A percentile compares a stretch with the other conserved stretches of the same genome.
These are phyloP conservation scores for Microcebus jonahi DNA, from an alignment of 2,113 vertebrate genomes.

Conservation along the genomic window DNA sequence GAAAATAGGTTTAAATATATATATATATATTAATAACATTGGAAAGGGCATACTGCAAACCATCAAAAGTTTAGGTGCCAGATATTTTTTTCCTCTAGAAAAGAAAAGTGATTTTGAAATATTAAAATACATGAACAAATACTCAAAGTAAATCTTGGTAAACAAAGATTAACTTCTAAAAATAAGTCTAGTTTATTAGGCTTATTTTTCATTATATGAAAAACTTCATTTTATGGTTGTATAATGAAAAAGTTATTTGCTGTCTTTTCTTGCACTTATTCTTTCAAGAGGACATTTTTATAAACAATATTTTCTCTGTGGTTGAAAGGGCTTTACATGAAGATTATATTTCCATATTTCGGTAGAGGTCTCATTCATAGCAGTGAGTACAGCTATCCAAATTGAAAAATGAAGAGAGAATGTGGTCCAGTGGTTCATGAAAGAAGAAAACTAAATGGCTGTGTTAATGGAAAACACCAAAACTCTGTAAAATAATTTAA, in stretches of 20 bases:
- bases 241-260: not conserved
- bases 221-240: not conserved
- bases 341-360: not conserved
- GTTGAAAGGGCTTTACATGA: slow-evolving; percentile 21
- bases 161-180: not conserved
- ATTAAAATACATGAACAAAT: not conserved
- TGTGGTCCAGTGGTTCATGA: slow-evolving; percentile 1
- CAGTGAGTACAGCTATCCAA: not conserved
- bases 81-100: not conserved
- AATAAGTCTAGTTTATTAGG: not conserved
- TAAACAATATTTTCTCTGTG: not conserved
- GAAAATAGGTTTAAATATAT: not conserved
- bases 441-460: not conserved
- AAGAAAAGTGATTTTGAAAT: not conserved
- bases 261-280: not conserved
- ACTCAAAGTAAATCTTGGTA: not conserved
- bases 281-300: not conserved
- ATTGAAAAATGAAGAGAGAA: not conserved
- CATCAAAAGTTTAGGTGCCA: not conserved
- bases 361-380: not conserved
- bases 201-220: no score
- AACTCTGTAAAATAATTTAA: no score
- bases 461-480: no score
- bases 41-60: not conserved
- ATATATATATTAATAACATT: not conserved